Conservation (phyloP, 2,113 vertebrate genomes). For the Pungitius pungitius region DNA sequence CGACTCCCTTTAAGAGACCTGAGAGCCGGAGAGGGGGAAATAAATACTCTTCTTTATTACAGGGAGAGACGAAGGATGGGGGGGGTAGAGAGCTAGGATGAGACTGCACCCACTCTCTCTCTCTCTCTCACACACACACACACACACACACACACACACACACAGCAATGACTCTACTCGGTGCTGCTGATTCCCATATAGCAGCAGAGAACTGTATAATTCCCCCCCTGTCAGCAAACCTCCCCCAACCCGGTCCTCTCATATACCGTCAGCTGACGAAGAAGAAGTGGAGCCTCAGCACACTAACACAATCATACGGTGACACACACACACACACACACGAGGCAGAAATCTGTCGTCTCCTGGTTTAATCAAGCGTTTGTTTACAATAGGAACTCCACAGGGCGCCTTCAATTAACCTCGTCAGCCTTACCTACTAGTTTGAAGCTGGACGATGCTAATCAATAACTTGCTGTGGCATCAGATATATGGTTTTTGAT, state of each 20-base stretch:
- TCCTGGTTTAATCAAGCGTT: slow-evolving; percentile 9
- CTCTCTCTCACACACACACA: slow-evolving; percentile 13
- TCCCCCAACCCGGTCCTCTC: slow-evolving; percentile 66
- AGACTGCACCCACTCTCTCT: slow-evolving; percentile 27
- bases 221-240: slow-evolving; percentile 77
- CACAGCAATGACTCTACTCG: slow-evolving; percentile 40
- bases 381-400: slow-evolving; percentile 23
- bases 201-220: slow-evolving; percentile 71
- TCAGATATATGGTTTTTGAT: slow-evolving; percentile 9
- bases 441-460: not conserved
- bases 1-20: slow-evolving; percentile 77
- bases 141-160: slow-evolving; percentile 26
- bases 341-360: slow-evolving; percentile 7
- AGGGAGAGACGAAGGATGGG: slow-evolving; percentile 38
- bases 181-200: slow-evolving; percentile 68
- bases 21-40: slow-evolving; percentile 66
- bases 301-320: slow-evolving; percentile 20
- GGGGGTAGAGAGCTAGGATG: slow-evolving; percentile 49
- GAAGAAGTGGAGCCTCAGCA: slow-evolving; percentile 39
- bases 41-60: slow-evolving; percentile 83
- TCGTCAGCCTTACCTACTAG: not conserved
- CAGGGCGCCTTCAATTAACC: slow-evolving; percentile 26
- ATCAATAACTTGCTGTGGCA: not conserved
- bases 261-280: slow-evolving; percentile 68
- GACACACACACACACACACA: slow-evolving; percentile 17